Base-by-base conservation (phyloP, 2,113 vertebrate genomes). In the Apodemus speciosus region DNA sequence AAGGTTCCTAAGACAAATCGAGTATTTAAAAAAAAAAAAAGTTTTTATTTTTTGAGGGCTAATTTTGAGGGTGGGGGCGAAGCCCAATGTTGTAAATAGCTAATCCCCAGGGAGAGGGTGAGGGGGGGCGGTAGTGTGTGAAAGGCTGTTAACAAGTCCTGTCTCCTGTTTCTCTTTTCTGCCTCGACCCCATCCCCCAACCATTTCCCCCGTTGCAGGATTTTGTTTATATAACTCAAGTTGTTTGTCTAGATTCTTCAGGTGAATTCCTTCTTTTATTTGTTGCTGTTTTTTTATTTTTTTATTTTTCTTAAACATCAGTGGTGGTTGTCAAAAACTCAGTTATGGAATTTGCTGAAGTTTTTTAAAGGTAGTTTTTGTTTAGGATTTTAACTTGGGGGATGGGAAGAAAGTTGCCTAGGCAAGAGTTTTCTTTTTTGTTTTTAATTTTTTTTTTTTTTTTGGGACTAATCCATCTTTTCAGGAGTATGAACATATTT, bases 201-300 rank as follows among this genome's bases (percentile, higher is more conserved):
- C 94, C 95, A 81, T 95, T 95, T 96, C 95, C 92, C 95, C 93
- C 95, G 23, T 94, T 84, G 85, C 96, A 94, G 94, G 95, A 84
- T 97, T 96, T 97, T 91, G 87, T 98, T 98, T 98, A 98, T 98
- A 96, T 98, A 98, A 98, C 94, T 75, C 76, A 96, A 96, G 95
- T 96, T 97, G 95, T 97, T 97, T 51, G 96, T 79, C 90, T 96
- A 79, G 95, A 89, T 96, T 98, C 97, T 98, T 68, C 62, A 16
- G 88, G 87, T 95, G 93, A 94, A 96, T 95, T 96, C 60, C 95
- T 96, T 95, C 71, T 96, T 83, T 94, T 79, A 86, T 89, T 96
- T 97, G 90, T 97, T 95, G 68, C 94, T 94, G 85, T 73, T 96
- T 97, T 93, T 97, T 87, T 49, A 71, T 94, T 11, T 62, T 93